A percentile compares a stretch with the other conserved stretches of the same genome.
These are phyloP conservation scores for Temnopleurus reevesii DNA, from an alignment of 53 echinoderm and acorn worm genomes.

Conservation along the genomic window DNA sequence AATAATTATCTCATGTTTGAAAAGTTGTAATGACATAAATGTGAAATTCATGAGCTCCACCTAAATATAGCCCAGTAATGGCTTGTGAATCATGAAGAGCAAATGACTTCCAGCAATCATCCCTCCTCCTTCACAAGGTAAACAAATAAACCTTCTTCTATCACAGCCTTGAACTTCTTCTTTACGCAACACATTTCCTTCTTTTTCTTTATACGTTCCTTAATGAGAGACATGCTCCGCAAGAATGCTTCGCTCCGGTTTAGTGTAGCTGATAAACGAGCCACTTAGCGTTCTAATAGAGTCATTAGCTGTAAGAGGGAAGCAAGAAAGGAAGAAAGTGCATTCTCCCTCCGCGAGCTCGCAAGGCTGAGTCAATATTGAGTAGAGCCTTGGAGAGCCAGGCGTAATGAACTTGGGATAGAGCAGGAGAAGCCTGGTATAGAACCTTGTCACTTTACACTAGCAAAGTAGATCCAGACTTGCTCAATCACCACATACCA, in stretches of 20 bases:
- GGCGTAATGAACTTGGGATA: constrained; percentile 22
- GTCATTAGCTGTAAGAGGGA: constrained; percentile 20
- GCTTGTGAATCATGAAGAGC: background rate
- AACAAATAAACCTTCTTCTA: background rate
- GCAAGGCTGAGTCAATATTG: constrained; percentile 36
- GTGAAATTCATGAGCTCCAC: background rate
- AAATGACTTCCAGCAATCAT: constrained; percentile 29
- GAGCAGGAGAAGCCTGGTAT: background rate
- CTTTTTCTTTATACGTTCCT: background rate
- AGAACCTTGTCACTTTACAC: constrained; percentile 18
- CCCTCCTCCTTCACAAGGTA: background rate
- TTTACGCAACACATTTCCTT: background rate
- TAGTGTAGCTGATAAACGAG: constrained; percentile 31
- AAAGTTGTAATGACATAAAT: background rate
- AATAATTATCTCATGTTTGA: background rate
- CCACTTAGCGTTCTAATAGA: constrained; percentile 50
- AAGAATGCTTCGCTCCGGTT: constrained; percentile 29
- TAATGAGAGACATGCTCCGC: constrained; percentile 1
- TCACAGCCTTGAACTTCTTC: constrained; percentile 26
- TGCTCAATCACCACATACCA: background rate
- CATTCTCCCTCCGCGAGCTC: background rate
- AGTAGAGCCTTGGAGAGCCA: background rate
- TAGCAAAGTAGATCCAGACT: background rate
- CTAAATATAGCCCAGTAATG: constrained; percentile 13
- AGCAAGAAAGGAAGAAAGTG: constrained; percentile 9